These are phyloP conservation scores for Xiphophorus maculatus DNA, from an alignment of 2,113 vertebrate species.

Conservation along the genomic window DNA sequence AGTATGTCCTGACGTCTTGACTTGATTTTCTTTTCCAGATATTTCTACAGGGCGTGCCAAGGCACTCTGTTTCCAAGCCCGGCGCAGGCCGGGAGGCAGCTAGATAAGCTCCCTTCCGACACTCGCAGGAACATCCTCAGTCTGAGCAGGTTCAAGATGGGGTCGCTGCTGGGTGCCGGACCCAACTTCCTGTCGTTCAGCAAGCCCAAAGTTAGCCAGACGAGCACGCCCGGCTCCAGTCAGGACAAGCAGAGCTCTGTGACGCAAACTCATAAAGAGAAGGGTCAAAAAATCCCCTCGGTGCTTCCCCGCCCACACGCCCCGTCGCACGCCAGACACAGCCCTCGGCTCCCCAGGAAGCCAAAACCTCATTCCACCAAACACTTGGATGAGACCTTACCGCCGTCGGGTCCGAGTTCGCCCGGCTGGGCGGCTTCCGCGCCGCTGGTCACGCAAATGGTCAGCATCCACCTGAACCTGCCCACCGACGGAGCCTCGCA, in stretches of 20 bases:
- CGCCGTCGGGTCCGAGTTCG: slow-evolving; percentile 68
- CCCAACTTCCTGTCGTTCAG: slow-evolving; percentile 61
- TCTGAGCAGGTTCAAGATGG: slow-evolving; percentile 58
- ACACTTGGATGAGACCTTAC: slow-evolving; percentile 40
- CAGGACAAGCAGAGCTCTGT: slow-evolving; percentile 9
- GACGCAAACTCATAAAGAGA: slow-evolving; percentile 17
- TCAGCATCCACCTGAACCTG: slow-evolving; percentile 71
- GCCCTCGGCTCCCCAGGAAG: slow-evolving; percentile 18
- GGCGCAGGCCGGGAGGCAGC: slow-evolving; percentile 88
- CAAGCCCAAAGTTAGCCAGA: slow-evolving; percentile 49
- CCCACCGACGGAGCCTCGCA: slow-evolving; percentile 67
- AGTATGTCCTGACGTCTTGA: slow-evolving; percentile 26
- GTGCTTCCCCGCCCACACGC: slow-evolving; percentile 25
- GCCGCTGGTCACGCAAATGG: slow-evolving; percentile 73
- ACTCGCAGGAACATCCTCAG: slow-evolving; percentile 75
- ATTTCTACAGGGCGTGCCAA: slow-evolving; percentile 91
- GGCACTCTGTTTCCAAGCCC: slow-evolving; percentile 89
- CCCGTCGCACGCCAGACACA: slow-evolving; percentile 64
- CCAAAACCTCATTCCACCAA: slow-evolving; percentile 33
- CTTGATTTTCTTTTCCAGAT: slow-evolving; percentile 77
- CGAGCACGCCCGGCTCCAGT: slow-evolving; percentile 36
- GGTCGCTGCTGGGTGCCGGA: slow-evolving; percentile 43
- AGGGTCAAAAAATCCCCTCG: background rate
- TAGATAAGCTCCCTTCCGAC: slow-evolving; percentile 78
- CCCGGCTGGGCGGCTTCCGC: slow-evolving; percentile 83